Evolutionary conservation across 1,140 invertebrate genomes (phyloP), one percentile per base, ranked within the genome.

Genomic region (Artemia franciscana): DNA sequence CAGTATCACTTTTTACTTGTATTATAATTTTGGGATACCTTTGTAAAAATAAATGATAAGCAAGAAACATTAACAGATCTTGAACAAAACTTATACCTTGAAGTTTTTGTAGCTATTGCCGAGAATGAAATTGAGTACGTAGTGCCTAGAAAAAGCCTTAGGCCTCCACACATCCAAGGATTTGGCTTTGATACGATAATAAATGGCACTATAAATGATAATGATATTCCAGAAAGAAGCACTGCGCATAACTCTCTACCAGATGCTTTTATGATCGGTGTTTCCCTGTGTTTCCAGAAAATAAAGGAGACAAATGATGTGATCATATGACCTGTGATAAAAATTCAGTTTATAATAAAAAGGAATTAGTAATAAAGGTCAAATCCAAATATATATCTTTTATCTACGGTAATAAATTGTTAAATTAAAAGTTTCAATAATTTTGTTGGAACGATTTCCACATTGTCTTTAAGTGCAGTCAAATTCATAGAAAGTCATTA

Each of bases 271-370:
- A 80, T 79, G 56, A 80, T 73, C 4, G 79, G 79, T 0, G 79
- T 80, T 26, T 75, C 72, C 56, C 70, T 63, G 69, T 86, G 79
- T 1, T 75, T 76, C 67, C 84, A 81, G 68, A 86, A 85, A 2
- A 85, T 79, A 5, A 78, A 74, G 5, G 76, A 76, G 2, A 85
- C 80, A 69, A 82, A 83, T 65, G 82, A 71, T 0, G 84, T 88
- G 62, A 88, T 77, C 59, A 88, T 71, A 63, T 90, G 86, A 24
- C 89, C 89, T 5, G 80, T 77, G 4, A 84, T 78, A 56, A 83
- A 84, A 68, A 86, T 82, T 12, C 81, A 63, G 7, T 21, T 15
- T n/a, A 62, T 51, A 18, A 3, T 51, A 18, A n/a, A n/a, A n/a
- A n/a, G n/a, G n/a, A n/a, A n/a, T n/a, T n/a, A n/a, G n/a, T n/a